These are phyloP conservation scores for Ceuthmochares aereus DNA, from an alignment of 2,113 vertebrate species.

Conservation along the genomic window DNA sequence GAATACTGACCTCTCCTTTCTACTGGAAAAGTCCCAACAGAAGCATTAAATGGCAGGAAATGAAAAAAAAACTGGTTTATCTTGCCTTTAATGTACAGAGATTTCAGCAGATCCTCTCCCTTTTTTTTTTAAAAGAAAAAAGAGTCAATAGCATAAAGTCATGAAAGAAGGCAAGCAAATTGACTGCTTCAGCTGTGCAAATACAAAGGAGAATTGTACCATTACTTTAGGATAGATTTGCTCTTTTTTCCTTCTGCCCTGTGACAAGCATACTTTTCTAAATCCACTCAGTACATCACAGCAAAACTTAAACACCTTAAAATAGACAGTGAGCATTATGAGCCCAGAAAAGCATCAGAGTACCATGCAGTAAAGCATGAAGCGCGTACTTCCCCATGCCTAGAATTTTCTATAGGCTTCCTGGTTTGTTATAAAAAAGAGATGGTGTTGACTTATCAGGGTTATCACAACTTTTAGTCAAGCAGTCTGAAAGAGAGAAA, in stretches of 20 bases:
- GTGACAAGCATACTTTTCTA: neutral
- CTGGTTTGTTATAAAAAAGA: neutral
- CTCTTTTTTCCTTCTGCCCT: neutral
- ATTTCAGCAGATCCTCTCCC: neutral
- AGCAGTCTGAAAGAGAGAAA: neutral
- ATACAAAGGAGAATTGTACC: neutral
- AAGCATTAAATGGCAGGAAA: constrained; percentile 31
- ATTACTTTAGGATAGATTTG: neutral
- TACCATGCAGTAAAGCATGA: neutral
- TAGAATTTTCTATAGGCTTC: neutral
- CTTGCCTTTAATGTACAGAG: neutral
- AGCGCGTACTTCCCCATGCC: fast-evolving
- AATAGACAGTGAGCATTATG: neutral
- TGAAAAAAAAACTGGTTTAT: constrained; percentile 35
- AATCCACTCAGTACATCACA: neutral
- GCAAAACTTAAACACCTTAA: neutral
- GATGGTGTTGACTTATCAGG: neutral
- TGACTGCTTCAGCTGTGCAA: neutral
- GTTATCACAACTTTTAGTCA: neutral
- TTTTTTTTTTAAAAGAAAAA: no score
- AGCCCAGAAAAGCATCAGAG: neutral
- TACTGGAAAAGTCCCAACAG: neutral
- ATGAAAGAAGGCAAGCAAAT: neutral
- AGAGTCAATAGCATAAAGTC: no score
- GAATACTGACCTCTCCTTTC: neutral